Conservation (phyloP, 2,113 vertebrate species). For the Ibidorhyncha struthersii region DNA sequence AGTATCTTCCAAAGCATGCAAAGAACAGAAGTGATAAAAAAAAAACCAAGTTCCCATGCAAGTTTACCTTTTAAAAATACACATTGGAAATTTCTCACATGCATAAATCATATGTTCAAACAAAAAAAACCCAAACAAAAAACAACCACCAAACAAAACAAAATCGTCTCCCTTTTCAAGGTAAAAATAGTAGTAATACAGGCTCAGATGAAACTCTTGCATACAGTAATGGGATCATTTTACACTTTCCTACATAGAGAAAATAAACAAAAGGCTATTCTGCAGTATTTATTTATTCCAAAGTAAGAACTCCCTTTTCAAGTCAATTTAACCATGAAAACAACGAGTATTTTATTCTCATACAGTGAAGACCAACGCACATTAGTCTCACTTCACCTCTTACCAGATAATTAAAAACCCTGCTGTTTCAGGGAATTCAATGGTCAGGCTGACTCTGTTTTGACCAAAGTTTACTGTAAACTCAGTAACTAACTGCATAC, state of each 20-base stretch:
- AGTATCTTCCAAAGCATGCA: background rate
- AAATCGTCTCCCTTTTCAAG: background rate
- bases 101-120: background rate
- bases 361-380: background rate
- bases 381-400: background rate
- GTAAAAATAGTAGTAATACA: background rate
- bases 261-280: background rate
- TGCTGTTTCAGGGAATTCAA: background rate
- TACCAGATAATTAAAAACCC: background rate
- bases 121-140: background rate
- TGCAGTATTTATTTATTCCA: background rate
- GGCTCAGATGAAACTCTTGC: background rate
- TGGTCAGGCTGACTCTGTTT: background rate
- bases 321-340: background rate
- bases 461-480: background rate
- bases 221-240: background rate
- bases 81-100: background rate
- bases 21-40: background rate
- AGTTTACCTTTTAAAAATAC: background rate
- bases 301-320: background rate
- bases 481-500: background rate
- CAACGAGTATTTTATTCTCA: background rate
- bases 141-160: background rate
- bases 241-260: background rate
- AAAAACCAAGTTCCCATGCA: background rate